phyloP scores from a whole-genome alignment of 2,113 vertebrate species.

The Lophochroa leadbeateri region DNA sequence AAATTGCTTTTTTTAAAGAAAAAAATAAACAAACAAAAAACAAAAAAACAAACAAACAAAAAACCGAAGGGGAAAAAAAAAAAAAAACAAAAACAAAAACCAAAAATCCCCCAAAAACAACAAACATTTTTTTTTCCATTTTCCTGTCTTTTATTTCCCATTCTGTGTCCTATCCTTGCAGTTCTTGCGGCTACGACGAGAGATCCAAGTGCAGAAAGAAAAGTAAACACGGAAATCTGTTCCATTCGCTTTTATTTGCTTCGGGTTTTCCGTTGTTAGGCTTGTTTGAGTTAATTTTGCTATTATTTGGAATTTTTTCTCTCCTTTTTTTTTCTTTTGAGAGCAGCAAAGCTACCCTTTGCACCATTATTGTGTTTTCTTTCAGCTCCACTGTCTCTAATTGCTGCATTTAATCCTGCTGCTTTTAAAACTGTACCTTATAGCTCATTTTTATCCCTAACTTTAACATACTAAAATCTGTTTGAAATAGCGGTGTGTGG shows the following conservation, averaged over 20 bases:
- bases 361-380: neutral
- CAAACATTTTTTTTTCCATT: neutral
- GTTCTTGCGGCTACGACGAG: neutral
- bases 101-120: neutral
- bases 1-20: neutral
- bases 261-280: neutral
- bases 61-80: no score
- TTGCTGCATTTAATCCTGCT: neutral
- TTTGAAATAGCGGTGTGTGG: neutral
- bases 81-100: no score
- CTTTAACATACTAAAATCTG: neutral
- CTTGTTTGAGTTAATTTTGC: neutral
- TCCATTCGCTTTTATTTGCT: neutral
- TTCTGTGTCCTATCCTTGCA: neutral
- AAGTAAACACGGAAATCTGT: slow-evolving; percentile 33
- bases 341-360: neutral
- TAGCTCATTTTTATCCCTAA: neutral
- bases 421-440: neutral
- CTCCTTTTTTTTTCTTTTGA: neutral
- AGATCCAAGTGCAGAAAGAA: slow-evolving; percentile 30
- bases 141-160: neutral
- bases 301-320: neutral
- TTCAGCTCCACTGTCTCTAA: neutral
- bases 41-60: no score
- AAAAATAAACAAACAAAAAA: neutral